Evolutionary conservation across 2,113 vertebrate species (phyloP), one percentile per base, ranked within the genome.

Genomic region (Alces alces): DNA sequence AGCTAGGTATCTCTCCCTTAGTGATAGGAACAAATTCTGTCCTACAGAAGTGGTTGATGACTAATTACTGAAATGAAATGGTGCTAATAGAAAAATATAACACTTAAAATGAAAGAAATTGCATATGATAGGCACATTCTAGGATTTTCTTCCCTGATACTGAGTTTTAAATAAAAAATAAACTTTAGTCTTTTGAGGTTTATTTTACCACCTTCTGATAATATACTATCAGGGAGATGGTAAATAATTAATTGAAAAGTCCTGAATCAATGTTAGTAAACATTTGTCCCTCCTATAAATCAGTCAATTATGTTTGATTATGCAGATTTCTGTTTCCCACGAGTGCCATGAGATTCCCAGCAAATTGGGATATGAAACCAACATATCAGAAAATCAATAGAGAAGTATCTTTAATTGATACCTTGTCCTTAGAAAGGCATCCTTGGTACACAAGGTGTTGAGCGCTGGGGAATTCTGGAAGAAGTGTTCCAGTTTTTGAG

Each of bases 401-500:
- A 97, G 95, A 98, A 98, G 95, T 80, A 98, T 97, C 94, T 98
- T 89, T 80, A 94, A 95, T 83, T 93, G 83, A 60, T 97, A 99
- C 99, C 99, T 99, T 99, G 93, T 99, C 99, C 98, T 99, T 99
- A 98, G 99, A 99, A 98, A 99, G 97, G 89, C 99, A 99, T 78
- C 99, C 99, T 97, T 99, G 99, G 98, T 99, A 99, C 83, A 99
- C 98, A 89, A 99, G 99, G 94, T 99, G 99, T 97, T 99, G 99
- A 94, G 99, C 99, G 86, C 98, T 99, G 89, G 99, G 99, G 97
- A 99, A 99, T 96, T 99, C 99, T 83, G 99, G 99, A 43, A 99
- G 99, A 61, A 99, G 98, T 1, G 99, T 99, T 98, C 99, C 99
- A 7, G 99, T 99, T 99, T 99, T 99, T 84, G 99, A 99, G 98